Evolutionary conservation across 2,888 invertebrate species (phyloP), one percentile per base, ranked within the genome.

Genomic region (Tuberolachnus salignus): DNA sequence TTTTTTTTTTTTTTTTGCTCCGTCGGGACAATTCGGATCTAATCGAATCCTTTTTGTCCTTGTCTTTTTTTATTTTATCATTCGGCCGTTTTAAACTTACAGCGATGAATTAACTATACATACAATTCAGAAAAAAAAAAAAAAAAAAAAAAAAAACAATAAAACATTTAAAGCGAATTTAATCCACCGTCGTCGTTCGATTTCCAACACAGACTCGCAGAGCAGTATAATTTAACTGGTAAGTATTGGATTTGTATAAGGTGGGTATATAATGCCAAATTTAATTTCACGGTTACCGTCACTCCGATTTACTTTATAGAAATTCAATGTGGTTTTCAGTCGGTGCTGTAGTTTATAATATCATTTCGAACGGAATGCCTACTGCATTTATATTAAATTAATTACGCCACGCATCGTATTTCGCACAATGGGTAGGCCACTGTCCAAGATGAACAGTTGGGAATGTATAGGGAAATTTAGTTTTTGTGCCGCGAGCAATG

Each of bases 1-100:
- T n/a, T n/a, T n/a, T n/a, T n/a, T n/a, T 34, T 34, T 34, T 63
- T 74, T 74, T 55, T 55, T 16, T 73, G 19, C 73, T 34, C 51
- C 23, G 64, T 63, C 53, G 2, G 10, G 44, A 44, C 19, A 64
- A 51, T 34, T 63, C 51, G 42, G 55, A 55, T 64, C 23, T 72
- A 55, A 46, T 55, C 64, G 23, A 74, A 64, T 74, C 10, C 26
- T 59, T 42, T 42, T 51, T 46, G 21, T 26, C 1, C 6, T 1
- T 8, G 34, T 23, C 1, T 64, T 42, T 53, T 23, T 51, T 55
- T 14, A 13, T 51, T 69, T 55, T 49, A 14, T 34, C 53, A 59
- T 71, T 71, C 57, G 14, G 14, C n/a, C 21, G 53, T 73, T 49
- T 72, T 63, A 53, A 13, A 53, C 34, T 64, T 51, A 23, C 16